phyloP scores from a whole-genome alignment of 2,888 invertebrate species.

The Drosophila kokeensis region DNA sequence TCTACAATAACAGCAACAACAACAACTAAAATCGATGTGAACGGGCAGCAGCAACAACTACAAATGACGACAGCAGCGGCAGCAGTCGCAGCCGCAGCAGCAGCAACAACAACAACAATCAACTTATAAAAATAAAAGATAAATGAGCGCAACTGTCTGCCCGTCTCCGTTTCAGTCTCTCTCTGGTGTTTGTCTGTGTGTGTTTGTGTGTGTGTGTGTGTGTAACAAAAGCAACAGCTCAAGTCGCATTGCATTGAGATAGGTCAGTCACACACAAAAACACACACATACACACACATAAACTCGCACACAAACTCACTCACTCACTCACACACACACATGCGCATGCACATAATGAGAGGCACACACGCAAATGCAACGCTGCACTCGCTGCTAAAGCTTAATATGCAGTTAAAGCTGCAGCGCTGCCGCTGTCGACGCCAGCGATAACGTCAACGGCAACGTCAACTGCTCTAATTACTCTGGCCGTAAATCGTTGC shows the following conservation, averaged over 20 bases:
- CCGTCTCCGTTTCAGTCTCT: conserved; percentile 42
- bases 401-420: conserved; percentile 51
- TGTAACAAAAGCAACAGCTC: conserved; percentile 65
- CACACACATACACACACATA: conserved; percentile 39
- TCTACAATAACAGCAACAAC: conserved; percentile 44
- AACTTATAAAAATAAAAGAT: conserved; percentile 73
- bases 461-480: conserved; percentile 74
- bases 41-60: conserved; percentile 55
- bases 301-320: conserved; percentile 13
- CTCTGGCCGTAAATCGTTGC: conserved; percentile 55
- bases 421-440: conserved; percentile 44
- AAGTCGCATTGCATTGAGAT: conserved; percentile 82
- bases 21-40: conserved; percentile 48
- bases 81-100: conserved; percentile 36
- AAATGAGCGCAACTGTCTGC: conserved; percentile 65
- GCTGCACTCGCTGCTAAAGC: conserved; percentile 60
- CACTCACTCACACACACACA: conserved; percentile 26
- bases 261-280: conserved; percentile 80
- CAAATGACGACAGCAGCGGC: conserved; percentile 44
- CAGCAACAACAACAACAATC: conserved; percentile 42
- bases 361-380: conserved; percentile 62
- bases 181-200: conserved; percentile 9
- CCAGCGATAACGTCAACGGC: conserved; percentile 38
- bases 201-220: conserved; percentile 27
- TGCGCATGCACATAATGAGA: conserved; percentile 14